These are phyloP conservation scores for Mustela nigripes DNA, from an alignment of 2,113 vertebrate species.

Conservation along the genomic window DNA sequence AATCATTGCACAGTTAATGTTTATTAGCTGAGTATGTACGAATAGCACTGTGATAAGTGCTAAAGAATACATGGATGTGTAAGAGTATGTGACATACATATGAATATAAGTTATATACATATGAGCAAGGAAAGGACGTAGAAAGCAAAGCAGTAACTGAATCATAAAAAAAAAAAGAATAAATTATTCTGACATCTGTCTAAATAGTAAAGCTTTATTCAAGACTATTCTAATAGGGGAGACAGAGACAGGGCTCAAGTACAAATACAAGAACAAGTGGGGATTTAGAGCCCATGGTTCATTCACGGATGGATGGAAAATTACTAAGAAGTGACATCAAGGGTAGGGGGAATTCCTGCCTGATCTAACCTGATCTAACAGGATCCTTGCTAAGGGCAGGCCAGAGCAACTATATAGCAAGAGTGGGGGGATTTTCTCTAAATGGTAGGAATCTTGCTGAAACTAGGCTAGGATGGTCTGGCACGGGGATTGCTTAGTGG, in stretches of 20 bases:
- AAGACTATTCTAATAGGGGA: background rate
- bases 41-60: conserved; percentile 10
- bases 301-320: background rate
- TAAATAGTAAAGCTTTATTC: conserved; percentile 6
- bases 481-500: background rate
- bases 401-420: background rate
- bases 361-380: background rate
- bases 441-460: background rate
- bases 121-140: background rate
- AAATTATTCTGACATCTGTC: background rate
- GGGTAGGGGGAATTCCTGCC: background rate
- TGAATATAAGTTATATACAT: background rate
- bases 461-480: background rate
- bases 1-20: background rate
- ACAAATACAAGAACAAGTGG: background rate
- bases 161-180: background rate
- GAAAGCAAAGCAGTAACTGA: background rate
- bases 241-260: background rate
- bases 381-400: background rate
- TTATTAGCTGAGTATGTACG: background rate
- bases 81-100: background rate
- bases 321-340: background rate
- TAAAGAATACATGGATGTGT: background rate
- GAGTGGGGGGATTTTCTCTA: background rate
- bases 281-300: background rate